Evolutionary conservation across 2,888 invertebrate species (phyloP), one percentile per base, ranked within the genome.

Genomic region (Spodoptera littoralis): DNA sequence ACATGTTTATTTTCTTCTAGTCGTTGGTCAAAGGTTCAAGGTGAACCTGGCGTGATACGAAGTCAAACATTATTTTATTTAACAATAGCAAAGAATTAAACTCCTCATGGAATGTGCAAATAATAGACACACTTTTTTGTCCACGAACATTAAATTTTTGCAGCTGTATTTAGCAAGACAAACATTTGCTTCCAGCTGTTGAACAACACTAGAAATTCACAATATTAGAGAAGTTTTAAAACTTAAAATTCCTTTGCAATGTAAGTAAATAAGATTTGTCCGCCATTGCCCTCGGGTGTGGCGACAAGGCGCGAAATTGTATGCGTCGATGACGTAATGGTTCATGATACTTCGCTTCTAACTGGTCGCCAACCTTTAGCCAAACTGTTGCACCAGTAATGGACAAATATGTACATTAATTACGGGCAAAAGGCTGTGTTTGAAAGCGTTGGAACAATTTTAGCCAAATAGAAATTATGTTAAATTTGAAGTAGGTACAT

Each of bases 241-340:
- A 44, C 42, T 18, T 49, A 11, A 62, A 65, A 73, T 60, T 60
- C 61, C 58, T 59, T 60, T n/a, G 61, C 60, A 64, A 61, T 63
- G 13, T 62, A 27, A 60, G 50, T 44, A 60, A 76, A 73, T 62
- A 71, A 70, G 56, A 45, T 71, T 62, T 18, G 66, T 62, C 11
- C 49, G 49, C 62, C 30, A 41, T 45, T 52, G 70, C 48, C 60
- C 18, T 56, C 67, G 76, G 67, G 67, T 43, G 73, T 63, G 72
- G 67, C 67, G 59, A 73, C 62, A 65, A 65, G 74, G 55, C 59
- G 65, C 42, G 69, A 75, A 79, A 71, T 67, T 60, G 62, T 65
- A 64, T 75, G 68, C 64, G 54, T 13, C 48, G 50, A n/a, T 80
- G 71, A 80, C 71, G 80, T 65, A 76, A 81, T 72, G 45, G 22